Conservation (phyloP, 2,888 invertebrate species). For the Andricus curvator region DNA sequence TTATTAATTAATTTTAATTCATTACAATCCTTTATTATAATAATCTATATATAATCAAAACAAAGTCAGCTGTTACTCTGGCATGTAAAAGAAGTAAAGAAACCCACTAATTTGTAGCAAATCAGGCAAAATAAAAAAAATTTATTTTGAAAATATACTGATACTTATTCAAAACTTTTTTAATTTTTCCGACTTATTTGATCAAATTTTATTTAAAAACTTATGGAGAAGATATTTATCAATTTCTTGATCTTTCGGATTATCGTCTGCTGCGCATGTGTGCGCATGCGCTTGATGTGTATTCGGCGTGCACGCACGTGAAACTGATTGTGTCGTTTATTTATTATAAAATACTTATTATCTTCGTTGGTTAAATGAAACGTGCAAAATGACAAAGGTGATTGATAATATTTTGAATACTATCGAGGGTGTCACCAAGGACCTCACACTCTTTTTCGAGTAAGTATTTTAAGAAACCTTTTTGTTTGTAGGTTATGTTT, state of each 20-base stretch:
- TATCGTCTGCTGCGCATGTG: neutral
- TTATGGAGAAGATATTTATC: too few relatives aligned
- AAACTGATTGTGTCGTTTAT: neutral
- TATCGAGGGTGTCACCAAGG: slow-evolving; percentile 67
- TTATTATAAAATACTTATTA: slow-evolving; percentile 21
- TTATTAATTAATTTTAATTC: neutral
- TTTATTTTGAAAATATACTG: too few relatives aligned
- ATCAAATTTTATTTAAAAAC: too few relatives aligned
- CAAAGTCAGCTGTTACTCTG: neutral
- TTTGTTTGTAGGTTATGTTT: slow-evolving; percentile 43
- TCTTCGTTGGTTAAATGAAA: neutral
- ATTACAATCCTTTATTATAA: neutral
- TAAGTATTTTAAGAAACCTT: slow-evolving; percentile 54
- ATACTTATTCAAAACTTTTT: too few relatives aligned
- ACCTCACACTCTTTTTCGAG: slow-evolving; percentile 74
- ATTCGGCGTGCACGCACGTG: too few relatives aligned
- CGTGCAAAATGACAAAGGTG: slow-evolving; percentile 59
- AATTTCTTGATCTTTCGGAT: neutral
- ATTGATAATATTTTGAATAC: slow-evolving; percentile 58
- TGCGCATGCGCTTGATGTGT: neutral
- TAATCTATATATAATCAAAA: neutral
- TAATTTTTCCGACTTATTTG: too few relatives aligned
- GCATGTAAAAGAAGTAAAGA: too few relatives aligned
- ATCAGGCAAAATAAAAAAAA: too few relatives aligned
- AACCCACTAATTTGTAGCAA: too few relatives aligned